Conservation (phyloP, 2,797 vertebrate genomes). For the Galago senegalensis region DNA sequence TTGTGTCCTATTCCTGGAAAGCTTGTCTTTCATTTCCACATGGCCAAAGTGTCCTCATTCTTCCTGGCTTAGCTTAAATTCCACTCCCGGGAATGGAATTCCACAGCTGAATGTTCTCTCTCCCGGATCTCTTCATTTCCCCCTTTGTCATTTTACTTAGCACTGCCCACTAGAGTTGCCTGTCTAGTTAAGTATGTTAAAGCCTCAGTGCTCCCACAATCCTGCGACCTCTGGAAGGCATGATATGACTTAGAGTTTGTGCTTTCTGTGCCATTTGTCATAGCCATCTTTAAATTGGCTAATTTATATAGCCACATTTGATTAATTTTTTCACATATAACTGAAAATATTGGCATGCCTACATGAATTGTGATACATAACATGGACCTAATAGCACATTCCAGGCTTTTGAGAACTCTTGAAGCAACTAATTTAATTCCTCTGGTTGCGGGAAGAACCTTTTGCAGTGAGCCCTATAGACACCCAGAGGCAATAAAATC, state of each 20-base stretch:
- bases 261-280: background rate
- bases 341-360: background rate
- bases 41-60: background rate
- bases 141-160: background rate
- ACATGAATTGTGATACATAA: background rate
- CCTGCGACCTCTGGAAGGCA: background rate
- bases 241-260: conserved; percentile 27
- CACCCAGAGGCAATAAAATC: conserved; percentile 17
- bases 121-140: background rate
- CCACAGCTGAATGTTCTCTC: background rate
- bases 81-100: background rate
- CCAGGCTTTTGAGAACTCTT: conserved; percentile 32
- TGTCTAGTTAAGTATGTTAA: background rate
- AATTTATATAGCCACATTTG: conserved; percentile 12
- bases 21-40: background rate
- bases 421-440: conserved; percentile 53
- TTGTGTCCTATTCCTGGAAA: background rate
- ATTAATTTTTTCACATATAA: background rate
- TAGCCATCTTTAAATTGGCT: background rate
- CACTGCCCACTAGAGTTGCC: background rate
- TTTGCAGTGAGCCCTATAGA: background rate
- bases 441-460: background rate
- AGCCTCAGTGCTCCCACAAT: background rate
- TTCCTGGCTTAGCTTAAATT: background rate
- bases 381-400: background rate